Conservation (phyloP, 2,113 vertebrate genomes). For the Probosciger aterrimus region DNA sequence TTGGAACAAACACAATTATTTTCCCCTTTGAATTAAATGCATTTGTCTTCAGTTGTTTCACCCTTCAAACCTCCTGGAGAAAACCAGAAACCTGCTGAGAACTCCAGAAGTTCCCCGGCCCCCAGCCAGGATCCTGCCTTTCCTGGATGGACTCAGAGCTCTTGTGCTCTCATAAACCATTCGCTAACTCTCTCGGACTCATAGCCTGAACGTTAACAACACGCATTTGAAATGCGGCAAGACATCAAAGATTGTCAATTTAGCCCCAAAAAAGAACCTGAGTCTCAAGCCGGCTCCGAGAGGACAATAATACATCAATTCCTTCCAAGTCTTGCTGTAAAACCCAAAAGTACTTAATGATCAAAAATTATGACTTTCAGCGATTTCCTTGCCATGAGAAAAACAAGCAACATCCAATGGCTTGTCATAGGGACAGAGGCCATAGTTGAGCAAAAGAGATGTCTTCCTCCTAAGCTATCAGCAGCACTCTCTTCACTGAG, state of each 20-base stretch:
- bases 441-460: not conserved
- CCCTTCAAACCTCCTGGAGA: not conserved
- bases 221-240: not conserved
- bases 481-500: not conserved
- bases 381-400: not conserved
- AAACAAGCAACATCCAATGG: not conserved
- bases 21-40: not conserved
- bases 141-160: not conserved
- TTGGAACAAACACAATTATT: not conserved
- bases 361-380: not conserved
- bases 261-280: not conserved
- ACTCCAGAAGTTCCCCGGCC: fast-evolving
- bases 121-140: not conserved
- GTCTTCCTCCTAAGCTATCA: not conserved
- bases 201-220: not conserved
- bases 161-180: fast-evolving
- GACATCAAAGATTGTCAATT: not conserved
- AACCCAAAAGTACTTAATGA: not conserved
- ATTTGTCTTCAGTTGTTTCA: not conserved
- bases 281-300: not conserved
- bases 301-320: not conserved
- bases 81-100: not conserved
- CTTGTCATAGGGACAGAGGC: not conserved
- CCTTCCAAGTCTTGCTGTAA: not conserved
- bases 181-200: not conserved